Evolutionary conservation across 2,888 invertebrate species (phyloP).

Genomic region (Alloscopus bannaensis): DNA sequence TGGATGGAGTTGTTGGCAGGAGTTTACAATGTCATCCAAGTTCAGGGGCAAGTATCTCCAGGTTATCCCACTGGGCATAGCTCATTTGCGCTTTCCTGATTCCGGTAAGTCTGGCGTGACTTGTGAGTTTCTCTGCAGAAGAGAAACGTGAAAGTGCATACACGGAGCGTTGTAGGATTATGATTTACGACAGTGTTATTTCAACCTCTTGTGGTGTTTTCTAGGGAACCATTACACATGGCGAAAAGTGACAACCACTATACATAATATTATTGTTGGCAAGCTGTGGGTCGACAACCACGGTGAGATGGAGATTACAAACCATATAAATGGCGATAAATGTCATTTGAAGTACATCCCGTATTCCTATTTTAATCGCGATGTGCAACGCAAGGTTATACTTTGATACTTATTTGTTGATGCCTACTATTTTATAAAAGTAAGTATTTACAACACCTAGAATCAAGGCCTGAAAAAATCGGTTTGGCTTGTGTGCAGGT

Average conservation of each 20-base stretch:
- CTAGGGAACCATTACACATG: conserved; percentile 94
- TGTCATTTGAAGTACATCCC: conserved; percentile 98
- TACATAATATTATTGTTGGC: conserved; percentile 99
- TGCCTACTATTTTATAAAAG: too few relatives aligned
- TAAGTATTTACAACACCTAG: too few relatives aligned
- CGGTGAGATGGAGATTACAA: conserved; percentile 98
- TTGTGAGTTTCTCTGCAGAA: too few relatives aligned
- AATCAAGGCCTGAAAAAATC: too few relatives aligned
- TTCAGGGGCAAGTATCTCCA: conserved; percentile 99
- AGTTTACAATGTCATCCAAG: conserved; percentile 99
- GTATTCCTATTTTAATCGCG: conserved; percentile 98
- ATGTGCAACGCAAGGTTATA: conserved; percentile 94
- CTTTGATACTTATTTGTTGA: too few relatives aligned
- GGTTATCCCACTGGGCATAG: conserved; percentile 82
- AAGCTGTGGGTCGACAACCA: conserved; percentile 99
- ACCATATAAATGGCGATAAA: conserved; percentile 91
- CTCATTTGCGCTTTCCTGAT: conserved; percentile 79
- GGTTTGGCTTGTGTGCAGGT: conserved; percentile 79
- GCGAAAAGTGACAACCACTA: conserved; percentile 98
- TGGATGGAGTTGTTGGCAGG: conserved; percentile 97
- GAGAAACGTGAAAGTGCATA: too few relatives aligned
- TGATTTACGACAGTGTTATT: too few relatives aligned
- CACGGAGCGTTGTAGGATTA: too few relatives aligned
- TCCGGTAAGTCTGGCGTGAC: conserved; percentile 74
- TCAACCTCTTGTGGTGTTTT: too few relatives aligned